A percentile compares a stretch with the other conserved stretches of the same genome.
Evolutionary conservation across 2,888 invertebrate genomes (phyloP).

Genomic region (Beris morrisii): DNA sequence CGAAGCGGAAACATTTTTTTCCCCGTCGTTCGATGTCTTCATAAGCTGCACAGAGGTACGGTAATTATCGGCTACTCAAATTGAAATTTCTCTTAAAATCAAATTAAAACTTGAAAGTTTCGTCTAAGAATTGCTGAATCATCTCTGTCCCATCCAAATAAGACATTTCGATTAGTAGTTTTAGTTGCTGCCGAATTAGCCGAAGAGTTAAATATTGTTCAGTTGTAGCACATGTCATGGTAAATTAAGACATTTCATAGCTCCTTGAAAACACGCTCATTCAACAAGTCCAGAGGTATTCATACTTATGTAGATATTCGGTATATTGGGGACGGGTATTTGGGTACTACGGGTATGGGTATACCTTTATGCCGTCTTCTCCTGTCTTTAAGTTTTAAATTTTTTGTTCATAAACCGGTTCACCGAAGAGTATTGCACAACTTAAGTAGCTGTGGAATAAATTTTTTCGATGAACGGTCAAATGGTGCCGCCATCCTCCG

Average conservation of each 20-base stretch:
- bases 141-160: constrained; percentile 7
- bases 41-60: background rate
- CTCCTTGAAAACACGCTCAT: constrained; percentile 31
- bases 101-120: constrained; percentile 20
- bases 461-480: constrained; percentile 3
- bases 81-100: constrained; percentile 20
- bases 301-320: no score
- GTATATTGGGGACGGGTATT: no score
- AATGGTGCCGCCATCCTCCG: constrained; percentile 27
- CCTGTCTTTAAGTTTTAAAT: constrained; percentile 8
- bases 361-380: constrained; percentile 13
- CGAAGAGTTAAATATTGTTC: constrained; percentile 31
- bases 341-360: no score
- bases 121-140: constrained; percentile 14
- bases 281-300: constrained; percentile 14
- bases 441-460: constrained; percentile 21
- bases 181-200: constrained; percentile 20
- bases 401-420: constrained; percentile 16
- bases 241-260: constrained; percentile 33
- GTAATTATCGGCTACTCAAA: background rate
- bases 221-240: constrained; percentile 32
- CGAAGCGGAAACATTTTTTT: constrained; percentile 11
- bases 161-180: constrained; percentile 12
- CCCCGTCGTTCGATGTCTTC: background rate
- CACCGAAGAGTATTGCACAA: constrained; percentile 27